Percentiles rank a stretch among this genome's conserved stretches.
phyloP scores from a whole-genome alignment of 1,140 invertebrate species.

The Trissolcus basalis region DNA sequence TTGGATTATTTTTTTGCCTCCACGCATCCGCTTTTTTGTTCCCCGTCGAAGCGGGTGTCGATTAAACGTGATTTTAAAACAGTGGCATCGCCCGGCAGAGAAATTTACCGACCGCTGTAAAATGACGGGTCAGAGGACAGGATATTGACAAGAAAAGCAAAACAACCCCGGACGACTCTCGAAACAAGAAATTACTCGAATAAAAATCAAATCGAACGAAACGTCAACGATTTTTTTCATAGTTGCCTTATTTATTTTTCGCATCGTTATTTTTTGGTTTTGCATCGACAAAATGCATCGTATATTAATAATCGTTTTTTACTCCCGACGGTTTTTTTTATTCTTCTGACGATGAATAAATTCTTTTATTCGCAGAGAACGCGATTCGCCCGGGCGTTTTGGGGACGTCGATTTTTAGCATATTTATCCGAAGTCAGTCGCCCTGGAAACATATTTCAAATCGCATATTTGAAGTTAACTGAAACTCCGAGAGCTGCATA shows the following conservation, averaged over 20 bases:
- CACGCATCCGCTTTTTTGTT: slow-evolving; percentile 48
- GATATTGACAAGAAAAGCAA: slow-evolving; percentile 49
- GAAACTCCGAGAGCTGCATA: slow-evolving; percentile 50
- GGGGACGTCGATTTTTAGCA: slow-evolving; percentile 36
- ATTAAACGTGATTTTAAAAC: slow-evolving; percentile 71
- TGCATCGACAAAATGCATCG: too few species aligned
- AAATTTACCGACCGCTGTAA: slow-evolving; percentile 65
- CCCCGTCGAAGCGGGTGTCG: slow-evolving; percentile 61
- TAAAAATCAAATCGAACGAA: slow-evolving; percentile 44
- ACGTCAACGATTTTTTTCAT: slow-evolving; percentile 13
- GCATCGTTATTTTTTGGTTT: too few species aligned
- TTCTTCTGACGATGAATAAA: slow-evolving; percentile 32
- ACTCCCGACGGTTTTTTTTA: background rate
- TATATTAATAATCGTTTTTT: background rate
- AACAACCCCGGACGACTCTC: slow-evolving; percentile 24
- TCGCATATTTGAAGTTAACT: slow-evolving; percentile 53
- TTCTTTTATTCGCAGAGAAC: slow-evolving; percentile 40
- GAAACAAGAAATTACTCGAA: slow-evolving; percentile 26
- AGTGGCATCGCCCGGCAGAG: slow-evolving; percentile 59
- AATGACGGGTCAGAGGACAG: slow-evolving; percentile 51
- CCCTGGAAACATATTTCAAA: slow-evolving; percentile 50
- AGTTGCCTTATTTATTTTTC: background rate
- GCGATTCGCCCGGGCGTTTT: slow-evolving; percentile 29
- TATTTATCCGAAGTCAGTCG: slow-evolving; percentile 48
- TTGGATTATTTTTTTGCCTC: slow-evolving; percentile 37